Conservation (phyloP, 2,888 invertebrate species). For the Tiliacea citrago region DNA sequence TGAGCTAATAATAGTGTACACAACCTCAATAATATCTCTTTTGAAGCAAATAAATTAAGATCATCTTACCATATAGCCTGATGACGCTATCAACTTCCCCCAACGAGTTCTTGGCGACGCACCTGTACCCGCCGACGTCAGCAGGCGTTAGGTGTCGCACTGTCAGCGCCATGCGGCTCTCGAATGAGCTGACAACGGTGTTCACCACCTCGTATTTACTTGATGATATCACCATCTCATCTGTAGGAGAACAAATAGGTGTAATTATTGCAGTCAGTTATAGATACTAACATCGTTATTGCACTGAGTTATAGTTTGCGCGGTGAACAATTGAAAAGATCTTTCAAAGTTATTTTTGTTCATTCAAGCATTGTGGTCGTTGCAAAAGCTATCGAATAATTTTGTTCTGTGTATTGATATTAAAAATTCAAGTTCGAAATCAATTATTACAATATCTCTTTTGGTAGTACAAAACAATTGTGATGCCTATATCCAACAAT, state of each 20-base stretch:
- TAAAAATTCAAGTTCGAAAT: neutral
- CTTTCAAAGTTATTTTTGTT: neutral
- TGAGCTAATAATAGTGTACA: neutral
- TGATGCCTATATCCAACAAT: neutral
- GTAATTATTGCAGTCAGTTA: neutral
- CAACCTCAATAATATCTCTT: neutral
- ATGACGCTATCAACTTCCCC: conserved; percentile 97
- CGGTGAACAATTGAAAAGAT: neutral
- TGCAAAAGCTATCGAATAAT: neutral
- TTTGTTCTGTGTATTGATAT: neutral
- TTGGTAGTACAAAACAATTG: neutral
- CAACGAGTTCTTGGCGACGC: conserved; percentile 96
- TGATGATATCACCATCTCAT: conserved; percentile 96
- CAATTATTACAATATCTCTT: neutral
- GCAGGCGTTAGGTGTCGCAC: conserved; percentile 93
- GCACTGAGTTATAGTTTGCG: neutral
- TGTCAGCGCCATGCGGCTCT: conserved; percentile 95
- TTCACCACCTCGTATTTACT: conserved; percentile 95
- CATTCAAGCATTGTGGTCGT: neutral
- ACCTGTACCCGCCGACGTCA: conserved; percentile 96
- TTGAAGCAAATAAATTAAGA: neutral
- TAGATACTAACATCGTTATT: neutral
- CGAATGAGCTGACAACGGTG: conserved; percentile 93
- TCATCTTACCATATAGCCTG: conserved; percentile 95
- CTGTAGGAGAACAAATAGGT: conserved; percentile 78